Conservation (phyloP, 2,113 vertebrate species). For the Notechis scutatus region DNA sequence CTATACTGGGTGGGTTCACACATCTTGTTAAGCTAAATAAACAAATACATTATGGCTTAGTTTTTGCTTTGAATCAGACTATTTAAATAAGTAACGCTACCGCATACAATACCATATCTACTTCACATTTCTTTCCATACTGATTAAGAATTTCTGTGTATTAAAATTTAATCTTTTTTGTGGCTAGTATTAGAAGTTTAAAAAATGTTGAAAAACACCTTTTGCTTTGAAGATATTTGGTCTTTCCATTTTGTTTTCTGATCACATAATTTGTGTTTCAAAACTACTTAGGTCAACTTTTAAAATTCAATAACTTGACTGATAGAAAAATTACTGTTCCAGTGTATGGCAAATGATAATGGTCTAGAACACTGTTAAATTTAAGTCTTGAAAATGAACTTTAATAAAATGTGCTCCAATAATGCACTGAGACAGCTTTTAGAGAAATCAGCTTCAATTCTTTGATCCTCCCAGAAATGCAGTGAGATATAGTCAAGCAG, state of each 20-base stretch:
- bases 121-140: neutral
- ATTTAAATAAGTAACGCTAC: neutral
- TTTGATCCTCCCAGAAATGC: constrained; percentile 47
- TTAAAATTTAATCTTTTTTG: rapidly evolving
- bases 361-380: constrained; percentile 57
- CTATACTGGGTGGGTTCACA: neutral
- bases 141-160: rapidly evolving
- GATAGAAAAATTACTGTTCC: constrained; percentile 50
- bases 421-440: constrained; percentile 59
- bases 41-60: neutral
- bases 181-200: neutral
- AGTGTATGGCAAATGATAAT: constrained; percentile 43
- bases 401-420: constrained; percentile 55
- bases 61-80: neutral
- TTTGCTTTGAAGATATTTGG: neutral
- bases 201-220: rapidly evolving
- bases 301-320: constrained; percentile 34
- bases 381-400: constrained; percentile 59
- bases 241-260: constrained; percentile 10
- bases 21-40: neutral
- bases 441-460: constrained; percentile 53
- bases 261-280: constrained; percentile 34
- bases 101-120: neutral
- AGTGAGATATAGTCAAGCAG: constrained; percentile 47
- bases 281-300: constrained; percentile 46